Evolutionary conservation across 2,113 vertebrate species (phyloP).

Genomic region (Trichechus manatus): DNA sequence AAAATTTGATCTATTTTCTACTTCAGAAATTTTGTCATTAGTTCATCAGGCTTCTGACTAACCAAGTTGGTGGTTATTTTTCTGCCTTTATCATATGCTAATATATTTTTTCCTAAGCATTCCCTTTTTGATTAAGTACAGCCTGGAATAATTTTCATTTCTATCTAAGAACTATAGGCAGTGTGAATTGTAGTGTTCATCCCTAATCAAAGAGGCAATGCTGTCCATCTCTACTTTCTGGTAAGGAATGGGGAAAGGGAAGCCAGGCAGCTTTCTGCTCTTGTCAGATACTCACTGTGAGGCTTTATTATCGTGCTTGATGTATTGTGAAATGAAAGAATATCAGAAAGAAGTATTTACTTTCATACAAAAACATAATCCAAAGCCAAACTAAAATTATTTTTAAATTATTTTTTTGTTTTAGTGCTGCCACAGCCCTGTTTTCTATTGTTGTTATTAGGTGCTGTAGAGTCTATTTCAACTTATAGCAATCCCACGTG

Average conservation of each 20-base stretch:
- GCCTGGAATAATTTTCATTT: not conserved
- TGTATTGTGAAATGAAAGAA: not conserved
- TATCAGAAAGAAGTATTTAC: not conserved
- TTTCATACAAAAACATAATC: conserved; percentile 1
- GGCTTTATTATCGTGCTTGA: not conserved
- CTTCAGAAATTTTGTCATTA: conserved; percentile 26
- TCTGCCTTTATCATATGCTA: not conserved
- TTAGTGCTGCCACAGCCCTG: not conserved
- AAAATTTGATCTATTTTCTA: not conserved
- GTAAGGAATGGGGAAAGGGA: not conserved
- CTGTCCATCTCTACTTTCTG: not conserved
- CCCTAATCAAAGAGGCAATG: not conserved
- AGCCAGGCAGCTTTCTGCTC: not conserved
- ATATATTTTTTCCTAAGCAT: not conserved
- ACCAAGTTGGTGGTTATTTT: not conserved
- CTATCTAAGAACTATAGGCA: not conserved
- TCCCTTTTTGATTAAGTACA: not conserved
- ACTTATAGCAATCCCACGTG: no score
- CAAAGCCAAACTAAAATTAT: not conserved
- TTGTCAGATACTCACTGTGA: not conserved
- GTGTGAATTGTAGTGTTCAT: not conserved
- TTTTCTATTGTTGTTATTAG: not conserved
- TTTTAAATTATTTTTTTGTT: not conserved
- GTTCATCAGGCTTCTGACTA: not conserved
- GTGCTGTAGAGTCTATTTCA: no score